phyloP scores from a whole-genome alignment of 2,888 invertebrate species.

The Coenonympha arcania region DNA sequence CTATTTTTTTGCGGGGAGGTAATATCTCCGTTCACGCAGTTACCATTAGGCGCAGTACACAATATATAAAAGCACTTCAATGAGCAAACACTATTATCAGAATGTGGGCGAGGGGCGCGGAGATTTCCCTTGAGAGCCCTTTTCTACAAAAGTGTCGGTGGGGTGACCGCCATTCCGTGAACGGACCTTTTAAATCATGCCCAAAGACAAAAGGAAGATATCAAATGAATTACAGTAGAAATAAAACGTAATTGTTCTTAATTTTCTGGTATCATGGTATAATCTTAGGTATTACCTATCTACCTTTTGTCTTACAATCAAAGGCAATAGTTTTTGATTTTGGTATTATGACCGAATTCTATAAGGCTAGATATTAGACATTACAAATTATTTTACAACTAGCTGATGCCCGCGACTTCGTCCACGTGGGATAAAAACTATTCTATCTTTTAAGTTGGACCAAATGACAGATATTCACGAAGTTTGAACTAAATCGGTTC shows the following conservation, averaged over 20 bases:
- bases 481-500: too few relatives aligned
- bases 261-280: too few relatives aligned
- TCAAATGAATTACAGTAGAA: conserved; percentile 19
- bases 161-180: conserved; percentile 45
- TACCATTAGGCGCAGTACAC: conserved; percentile 50
- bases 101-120: conserved; percentile 51
- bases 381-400: too few relatives aligned
- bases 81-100: conserved; percentile 71
- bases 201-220: conserved; percentile 24
- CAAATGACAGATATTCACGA: too few relatives aligned
- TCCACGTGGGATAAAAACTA: too few relatives aligned
- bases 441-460: too few relatives aligned
- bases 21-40: background rate
- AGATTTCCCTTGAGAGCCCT: conserved; percentile 68
- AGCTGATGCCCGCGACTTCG: too few relatives aligned
- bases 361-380: too few relatives aligned
- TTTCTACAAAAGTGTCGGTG: conserved; percentile 64
- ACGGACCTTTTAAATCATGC: conserved; percentile 25
- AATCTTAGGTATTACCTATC: too few relatives aligned
- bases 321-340: too few relatives aligned
- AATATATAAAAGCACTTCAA: conserved; percentile 63
- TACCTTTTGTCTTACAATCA: too few relatives aligned
- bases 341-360: too few relatives aligned
- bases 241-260: conserved; percentile 14
- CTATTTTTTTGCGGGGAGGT: background rate